Evolutionary conservation across 2,888 invertebrate genomes (phyloP), one percentile per base, ranked within the genome.

Genomic region (Arge pagana): DNA sequence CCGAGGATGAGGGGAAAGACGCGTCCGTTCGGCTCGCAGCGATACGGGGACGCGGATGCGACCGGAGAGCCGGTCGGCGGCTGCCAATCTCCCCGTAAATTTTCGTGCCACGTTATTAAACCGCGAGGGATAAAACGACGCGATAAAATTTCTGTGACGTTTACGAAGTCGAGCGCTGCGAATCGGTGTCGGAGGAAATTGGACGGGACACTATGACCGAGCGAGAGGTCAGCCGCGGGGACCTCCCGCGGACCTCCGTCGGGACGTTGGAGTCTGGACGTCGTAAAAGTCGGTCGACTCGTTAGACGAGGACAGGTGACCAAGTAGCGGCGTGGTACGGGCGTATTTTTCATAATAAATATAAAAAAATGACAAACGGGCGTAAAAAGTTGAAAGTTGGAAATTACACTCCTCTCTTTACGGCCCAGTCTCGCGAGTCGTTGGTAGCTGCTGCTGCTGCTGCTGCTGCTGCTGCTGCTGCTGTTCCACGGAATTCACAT

Each of bases 131-230:
- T 71, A 68, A 73, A 70, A 66, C 63, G 64, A 63, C 60, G 66
- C 70, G 66, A 73, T 72, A 66, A 71, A 72, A 74, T 74, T 72
- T 74, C 71, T 62, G 67, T 65, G 71, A 71, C 70, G 67, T 73
- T 73, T 71, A 72, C 68, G 67, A 63, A 71, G 71, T 69, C 33
- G 8, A 24, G 21, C 24, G 66, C 62, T 54, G 54, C 61, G 66
- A 70, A 71, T 70, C 63, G 70, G 70, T 67, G 72, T 72, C 69
- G 67, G 68, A 55, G 63, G 65, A 63, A 72, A 73, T 73, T 70
- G 71, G 68, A 69, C 66, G 68, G 69, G 72, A 72, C 72, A 71
- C 67, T 68, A 70, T 66, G 67, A 70, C 68, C 66, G 60, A 57
- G 55, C 59, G 53, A 61, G 62, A 64, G 65, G 64, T 67, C 63